Base-by-base conservation (phyloP, 1,140 invertebrate genomes). In the Zaprionus gabonicus region DNA sequence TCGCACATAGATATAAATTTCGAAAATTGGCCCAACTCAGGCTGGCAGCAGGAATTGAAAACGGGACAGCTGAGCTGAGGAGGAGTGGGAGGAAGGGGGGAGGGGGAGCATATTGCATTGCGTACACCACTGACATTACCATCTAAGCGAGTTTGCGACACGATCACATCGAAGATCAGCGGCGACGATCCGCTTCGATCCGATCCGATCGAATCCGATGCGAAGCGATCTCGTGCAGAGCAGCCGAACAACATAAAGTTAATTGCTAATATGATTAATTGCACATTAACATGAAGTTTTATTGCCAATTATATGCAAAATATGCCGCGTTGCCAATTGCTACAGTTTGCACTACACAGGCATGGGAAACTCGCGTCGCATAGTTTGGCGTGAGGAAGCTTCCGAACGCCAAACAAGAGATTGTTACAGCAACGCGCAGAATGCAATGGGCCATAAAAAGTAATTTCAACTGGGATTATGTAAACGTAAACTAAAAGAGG, bases 211-310 rank as follows among this genome's bases (percentile, higher is more conserved):
- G 67, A 65, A 80, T 75, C 56, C 51, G 80, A 78, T 23, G 46
- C 46, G 38, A 41, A 15, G 15, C 66, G 84, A 87, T 87, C 77
- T 87, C 84, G 84, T 88, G 84, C 84, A 81, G 84, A 38, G 87
- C 78, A 73, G 72, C 62, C 74, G 81, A 83, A 91, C 87, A 91
- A 83, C 87, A 91, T 91, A 91, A 91, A 91, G 87, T 91, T 91
- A 91, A 91, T 91, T 91, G 87, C 82, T 91, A 91, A 91, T 91
- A 91, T 91, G 87, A 91, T 91, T 91, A 91, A 91, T 91, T 91
- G 87, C 86, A 86, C 80, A 87, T 91, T 91, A 91, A 91, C 87
- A 91, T 91, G 87, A 91, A 87, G 85, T 87, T 91, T 91, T 91
- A 91, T 91, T 67, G 83, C 83, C 83, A 87, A 87, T 87, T 87